Evolutionary conservation across 2,113 vertebrate species (phyloP), one percentile per base, ranked within the genome.

Genomic region (Ptilonorhynchus violaceus): DNA sequence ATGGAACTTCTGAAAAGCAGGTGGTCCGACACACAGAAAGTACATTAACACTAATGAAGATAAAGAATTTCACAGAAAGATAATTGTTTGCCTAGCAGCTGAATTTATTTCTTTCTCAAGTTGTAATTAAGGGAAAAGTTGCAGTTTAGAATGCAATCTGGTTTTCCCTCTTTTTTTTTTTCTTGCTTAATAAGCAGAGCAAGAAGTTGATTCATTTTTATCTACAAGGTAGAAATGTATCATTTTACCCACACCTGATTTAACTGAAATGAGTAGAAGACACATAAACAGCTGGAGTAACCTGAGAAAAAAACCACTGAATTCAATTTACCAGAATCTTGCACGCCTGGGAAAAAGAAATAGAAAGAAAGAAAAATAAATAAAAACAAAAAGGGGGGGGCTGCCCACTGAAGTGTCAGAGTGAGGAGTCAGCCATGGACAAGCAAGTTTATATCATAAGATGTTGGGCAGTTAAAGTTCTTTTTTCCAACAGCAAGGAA

Each of bases 81-180:
- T 94, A 96, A 96, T 93, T 88, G 49, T 91, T 87, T 95, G 85
- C 95, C 95, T 94, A 84, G 85, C 35, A 96, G 93, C 88, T 75
- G 85, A 94, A 89, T 91, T 95, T 91, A 82, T 92, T 95, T 94
- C 11, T 0, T 94, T 96, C 80, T 89, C 69, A 81, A 75, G 64
- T 60, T 78, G 80, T 86, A 95, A 94, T 97, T 94, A 95, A 94
- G 69, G n/a, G 37, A 82, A 92, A 95, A 93, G 79, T 95, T 94
- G 69, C 64, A 68, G 41, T 63, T 92, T 78, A 92, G 89, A 93
- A 90, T 75, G 66, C 50, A 93, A 58, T 88, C 52, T 70, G 31
- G 28, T 70, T 90, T 93, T 79, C 28, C 31, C 21, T 92, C 41
- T 3, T 37, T 84, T 83, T 89, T 89, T 75, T 92, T 88, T 59